Conservation (phyloP, 2,113 vertebrate species). For the Piliocolobus tephrosceles region DNA sequence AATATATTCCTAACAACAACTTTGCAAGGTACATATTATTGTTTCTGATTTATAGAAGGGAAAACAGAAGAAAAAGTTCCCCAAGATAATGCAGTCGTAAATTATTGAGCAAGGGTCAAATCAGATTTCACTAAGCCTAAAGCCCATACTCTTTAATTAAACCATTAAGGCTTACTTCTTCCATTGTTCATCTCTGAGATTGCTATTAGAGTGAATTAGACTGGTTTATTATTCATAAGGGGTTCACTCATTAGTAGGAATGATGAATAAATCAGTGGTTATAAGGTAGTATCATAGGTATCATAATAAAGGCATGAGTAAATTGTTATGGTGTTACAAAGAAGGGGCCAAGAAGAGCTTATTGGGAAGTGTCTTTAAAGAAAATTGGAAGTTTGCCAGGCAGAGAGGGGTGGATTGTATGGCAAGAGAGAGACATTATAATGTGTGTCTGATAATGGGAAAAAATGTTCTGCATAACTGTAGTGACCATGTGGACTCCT, state of each 20-base stretch:
- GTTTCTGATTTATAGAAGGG: background rate
- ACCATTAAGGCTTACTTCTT: background rate
- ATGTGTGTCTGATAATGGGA: background rate
- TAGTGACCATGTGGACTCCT: background rate
- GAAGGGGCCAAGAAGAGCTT: background rate
- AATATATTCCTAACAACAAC: background rate
- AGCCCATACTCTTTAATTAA: background rate
- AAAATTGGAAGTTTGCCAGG: background rate
- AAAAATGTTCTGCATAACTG: background rate
- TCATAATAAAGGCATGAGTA: background rate
- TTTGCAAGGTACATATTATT: background rate
- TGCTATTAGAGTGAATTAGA: background rate
- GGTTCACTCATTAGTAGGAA: background rate
- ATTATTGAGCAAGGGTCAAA: background rate
- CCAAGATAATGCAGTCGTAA: background rate
- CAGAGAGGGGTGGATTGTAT: background rate
- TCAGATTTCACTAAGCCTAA: constrained; percentile 6
- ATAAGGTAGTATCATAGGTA: background rate
- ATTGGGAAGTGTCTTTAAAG: background rate
- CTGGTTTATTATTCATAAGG: background rate
- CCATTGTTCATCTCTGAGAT: background rate
- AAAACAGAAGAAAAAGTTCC: background rate
- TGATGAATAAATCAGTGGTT: background rate
- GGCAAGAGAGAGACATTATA: background rate
- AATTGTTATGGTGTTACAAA: background rate